Evolutionary conservation across 2,797 vertebrate genomes (phyloP).

Genomic region (Amazona finschi): DNA sequence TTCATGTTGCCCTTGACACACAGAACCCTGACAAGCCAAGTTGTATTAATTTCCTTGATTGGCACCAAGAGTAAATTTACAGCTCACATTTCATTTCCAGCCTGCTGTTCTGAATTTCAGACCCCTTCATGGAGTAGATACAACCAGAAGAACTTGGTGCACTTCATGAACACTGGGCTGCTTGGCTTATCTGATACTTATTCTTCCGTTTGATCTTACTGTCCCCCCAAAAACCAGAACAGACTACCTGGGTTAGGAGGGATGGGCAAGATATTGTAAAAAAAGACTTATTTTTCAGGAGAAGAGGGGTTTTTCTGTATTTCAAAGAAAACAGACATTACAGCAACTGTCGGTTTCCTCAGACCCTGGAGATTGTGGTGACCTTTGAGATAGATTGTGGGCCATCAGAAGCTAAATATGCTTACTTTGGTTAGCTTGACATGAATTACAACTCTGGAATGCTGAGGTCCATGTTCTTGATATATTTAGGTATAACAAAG

Average conservation of each 20-base stretch:
- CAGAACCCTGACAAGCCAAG: neutral
- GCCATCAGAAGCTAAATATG: constrained; percentile 42
- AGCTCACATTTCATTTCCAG: constrained; percentile 14
- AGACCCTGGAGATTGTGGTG: constrained; percentile 19
- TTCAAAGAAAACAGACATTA: neutral
- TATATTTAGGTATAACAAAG: constrained; percentile 59
- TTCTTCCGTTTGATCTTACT: neutral
- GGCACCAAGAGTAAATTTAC: neutral
- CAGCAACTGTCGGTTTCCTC: constrained; percentile 21
- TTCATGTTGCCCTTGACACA: constrained; percentile 1
- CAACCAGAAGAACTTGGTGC: neutral
- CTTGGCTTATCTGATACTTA: neutral
- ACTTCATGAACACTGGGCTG: neutral
- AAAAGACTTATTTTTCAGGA: neutral
- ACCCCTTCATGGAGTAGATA: neutral
- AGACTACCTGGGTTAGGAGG: neutral
- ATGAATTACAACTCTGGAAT: constrained; percentile 44
- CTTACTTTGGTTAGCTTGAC: neutral
- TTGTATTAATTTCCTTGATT: neutral
- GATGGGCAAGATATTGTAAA: neutral
- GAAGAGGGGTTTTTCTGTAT: neutral
- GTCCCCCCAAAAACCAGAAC: neutral
- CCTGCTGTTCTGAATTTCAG: constrained; percentile 12
- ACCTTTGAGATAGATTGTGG: constrained; percentile 25
- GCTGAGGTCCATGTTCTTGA: constrained; percentile 25